A percentile compares a stretch with the other conserved stretches of the same genome.
phyloP scores from a whole-genome alignment of 2,797 vertebrate species.

The Pipistrellus kuhlii region DNA sequence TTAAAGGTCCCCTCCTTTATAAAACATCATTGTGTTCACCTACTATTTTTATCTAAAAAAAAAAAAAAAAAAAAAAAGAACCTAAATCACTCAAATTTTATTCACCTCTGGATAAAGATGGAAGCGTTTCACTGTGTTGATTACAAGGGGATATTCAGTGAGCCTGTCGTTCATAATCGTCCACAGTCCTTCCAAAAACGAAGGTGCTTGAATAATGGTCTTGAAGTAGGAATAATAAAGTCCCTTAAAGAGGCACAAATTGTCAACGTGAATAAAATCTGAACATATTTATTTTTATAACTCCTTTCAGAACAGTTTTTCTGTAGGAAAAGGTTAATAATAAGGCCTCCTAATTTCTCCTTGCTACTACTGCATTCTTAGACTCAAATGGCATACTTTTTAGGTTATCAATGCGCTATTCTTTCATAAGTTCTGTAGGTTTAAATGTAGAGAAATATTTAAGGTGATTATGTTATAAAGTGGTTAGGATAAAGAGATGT shows the following conservation, averaged over 20 bases:
- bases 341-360: neutral
- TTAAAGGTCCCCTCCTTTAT: neutral
- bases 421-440: neutral
- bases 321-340: neutral
- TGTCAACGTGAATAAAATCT: neutral
- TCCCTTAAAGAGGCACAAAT: slow-evolving; percentile 86
- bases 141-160: slow-evolving; percentile 93
- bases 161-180: slow-evolving; percentile 93
- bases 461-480: neutral
- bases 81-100: neutral
- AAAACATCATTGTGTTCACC: neutral
- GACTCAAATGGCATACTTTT: neutral
- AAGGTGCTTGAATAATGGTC: slow-evolving; percentile 92
- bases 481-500: neutral
- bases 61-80: slow-evolving; percentile 22
- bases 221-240: slow-evolving; percentile 96
- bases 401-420: neutral
- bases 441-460: neutral
- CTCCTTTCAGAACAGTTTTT: neutral
- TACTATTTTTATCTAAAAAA: neutral
- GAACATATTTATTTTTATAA: neutral
- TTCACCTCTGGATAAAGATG: slow-evolving; percentile 95
- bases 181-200: slow-evolving; percentile 91
- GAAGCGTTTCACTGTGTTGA: slow-evolving; percentile 94
- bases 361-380: neutral